Conservation (phyloP, 2,888 invertebrate species). For the Mellilla xanthometata region DNA sequence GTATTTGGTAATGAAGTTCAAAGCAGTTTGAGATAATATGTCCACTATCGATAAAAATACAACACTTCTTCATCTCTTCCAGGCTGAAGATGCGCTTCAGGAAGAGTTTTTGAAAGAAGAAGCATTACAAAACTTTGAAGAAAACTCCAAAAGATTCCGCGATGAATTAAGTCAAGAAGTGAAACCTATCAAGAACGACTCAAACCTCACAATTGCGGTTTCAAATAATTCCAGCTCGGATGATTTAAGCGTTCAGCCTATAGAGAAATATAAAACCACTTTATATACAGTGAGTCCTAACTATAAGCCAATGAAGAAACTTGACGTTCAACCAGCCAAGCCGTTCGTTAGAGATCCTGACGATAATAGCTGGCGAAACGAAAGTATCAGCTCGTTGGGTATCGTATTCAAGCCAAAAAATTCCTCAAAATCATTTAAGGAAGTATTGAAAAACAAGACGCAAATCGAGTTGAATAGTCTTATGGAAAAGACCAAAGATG, state of each 20-base stretch:
- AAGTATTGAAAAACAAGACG: slow-evolving; percentile 74
- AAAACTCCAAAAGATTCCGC: slow-evolving; percentile 38
- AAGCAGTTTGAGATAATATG: too few species aligned
- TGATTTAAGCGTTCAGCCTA: slow-evolving; percentile 59
- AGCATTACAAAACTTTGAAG: slow-evolving; percentile 46
- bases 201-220: too few species aligned
- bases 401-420: slow-evolving; percentile 76
- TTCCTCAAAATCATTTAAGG: slow-evolving; percentile 69
- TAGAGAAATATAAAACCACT: slow-evolving; percentile 37
- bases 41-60: too few species aligned
- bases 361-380: slow-evolving; percentile 76
- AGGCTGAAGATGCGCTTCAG: slow-evolving; percentile 64
- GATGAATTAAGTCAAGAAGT: slow-evolving; percentile 12
- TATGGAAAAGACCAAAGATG: slow-evolving; percentile 51
- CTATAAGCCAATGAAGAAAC: slow-evolving; percentile 69
- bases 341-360: slow-evolving; percentile 66
- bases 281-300: slow-evolving; percentile 61
- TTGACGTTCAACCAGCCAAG: slow-evolving; percentile 64
- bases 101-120: slow-evolving; percentile 63
- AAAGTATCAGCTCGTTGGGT: slow-evolving; percentile 71
- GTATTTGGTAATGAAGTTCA: too few species aligned
- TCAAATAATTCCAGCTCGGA: slow-evolving; percentile 11
- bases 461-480: slow-evolving; percentile 57
- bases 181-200: background rate
- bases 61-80: too few species aligned